Conservation (phyloP, 2,113 vertebrate genomes). For the Uria lomvia region DNA sequence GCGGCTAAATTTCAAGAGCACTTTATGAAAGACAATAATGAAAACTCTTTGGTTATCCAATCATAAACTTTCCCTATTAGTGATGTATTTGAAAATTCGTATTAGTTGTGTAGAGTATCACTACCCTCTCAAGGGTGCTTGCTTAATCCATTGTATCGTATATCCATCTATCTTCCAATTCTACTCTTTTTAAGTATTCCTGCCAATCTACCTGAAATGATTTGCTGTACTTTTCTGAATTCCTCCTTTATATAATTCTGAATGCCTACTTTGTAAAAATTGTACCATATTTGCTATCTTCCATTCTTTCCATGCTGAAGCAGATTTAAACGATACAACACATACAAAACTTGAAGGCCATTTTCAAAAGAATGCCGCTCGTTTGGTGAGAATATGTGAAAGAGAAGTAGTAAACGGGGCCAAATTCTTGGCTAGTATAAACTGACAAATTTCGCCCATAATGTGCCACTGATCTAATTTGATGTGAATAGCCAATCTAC, state of each 20-base stretch:
- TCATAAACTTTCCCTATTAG: background rate
- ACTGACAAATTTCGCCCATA: background rate
- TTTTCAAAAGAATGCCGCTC: background rate
- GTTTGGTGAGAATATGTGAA: background rate
- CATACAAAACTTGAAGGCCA: background rate
- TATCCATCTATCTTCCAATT: background rate
- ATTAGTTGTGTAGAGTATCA: background rate
- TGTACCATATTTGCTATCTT: background rate
- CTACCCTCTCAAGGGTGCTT: background rate
- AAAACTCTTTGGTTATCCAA: background rate
- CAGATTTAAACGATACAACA: background rate
- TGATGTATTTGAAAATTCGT: background rate
- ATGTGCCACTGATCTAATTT: background rate
- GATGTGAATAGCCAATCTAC: background rate
- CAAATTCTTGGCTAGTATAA: background rate
- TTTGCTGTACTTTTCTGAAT: background rate
- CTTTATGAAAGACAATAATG: background rate
- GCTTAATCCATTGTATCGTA: background rate
- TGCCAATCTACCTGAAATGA: background rate
- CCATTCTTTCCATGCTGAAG: background rate
- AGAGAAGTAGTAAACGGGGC: background rate
- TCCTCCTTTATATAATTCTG: background rate
- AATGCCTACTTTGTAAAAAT: background rate
- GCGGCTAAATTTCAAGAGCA: background rate
- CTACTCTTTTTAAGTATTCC: background rate